These are phyloP conservation scores for Callinectes sapidus DNA, from an alignment of 2,888 invertebrate species.

Conservation along the genomic window DNA sequence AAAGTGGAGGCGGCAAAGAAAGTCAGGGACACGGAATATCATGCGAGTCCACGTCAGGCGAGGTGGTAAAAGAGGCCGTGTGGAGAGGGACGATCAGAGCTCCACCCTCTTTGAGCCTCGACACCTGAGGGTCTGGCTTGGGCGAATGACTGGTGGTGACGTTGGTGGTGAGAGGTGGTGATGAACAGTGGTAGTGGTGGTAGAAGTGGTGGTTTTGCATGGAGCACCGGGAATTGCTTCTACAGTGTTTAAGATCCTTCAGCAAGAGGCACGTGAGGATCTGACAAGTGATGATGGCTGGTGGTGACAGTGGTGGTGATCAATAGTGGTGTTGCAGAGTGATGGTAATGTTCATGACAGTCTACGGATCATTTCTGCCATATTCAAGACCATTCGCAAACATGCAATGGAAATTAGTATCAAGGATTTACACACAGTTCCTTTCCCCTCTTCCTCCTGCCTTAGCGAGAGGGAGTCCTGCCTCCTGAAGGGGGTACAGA, in stretches of 20 bases:
- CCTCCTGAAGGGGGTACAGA: slow-evolving; percentile 9
- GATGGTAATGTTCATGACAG: not conserved
- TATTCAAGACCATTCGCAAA: not conserved
- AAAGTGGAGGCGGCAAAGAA: slow-evolving; percentile 16
- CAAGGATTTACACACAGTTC: not conserved
- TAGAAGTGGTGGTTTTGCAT: not conserved
- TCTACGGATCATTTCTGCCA: not conserved
- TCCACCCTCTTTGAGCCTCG: not conserved
- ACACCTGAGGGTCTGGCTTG: not conserved
- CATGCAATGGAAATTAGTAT: not conserved
- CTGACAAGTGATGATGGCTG: not conserved
- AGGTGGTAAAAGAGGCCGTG: slow-evolving; percentile 3
- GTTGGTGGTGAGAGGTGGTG: slow-evolving; percentile 7
- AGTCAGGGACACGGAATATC: not conserved
- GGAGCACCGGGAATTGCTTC: not conserved
- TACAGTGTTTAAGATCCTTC: not conserved
- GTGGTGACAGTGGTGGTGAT: slow-evolving; percentile 17
- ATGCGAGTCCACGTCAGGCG: not conserved
- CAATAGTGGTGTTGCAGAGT: not conserved
- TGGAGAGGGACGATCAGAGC: slow-evolving; percentile 9
- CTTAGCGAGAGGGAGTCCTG: not conserved
- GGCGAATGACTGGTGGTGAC: not conserved
- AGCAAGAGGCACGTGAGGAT: not conserved
- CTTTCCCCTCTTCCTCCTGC: not conserved
- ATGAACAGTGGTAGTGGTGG: not conserved